A percentile compares a stretch with the other conserved stretches of the same genome.
phyloP scores from a whole-genome alignment of 2,797 vertebrate species.

The Buceros bicornis region DNA sequence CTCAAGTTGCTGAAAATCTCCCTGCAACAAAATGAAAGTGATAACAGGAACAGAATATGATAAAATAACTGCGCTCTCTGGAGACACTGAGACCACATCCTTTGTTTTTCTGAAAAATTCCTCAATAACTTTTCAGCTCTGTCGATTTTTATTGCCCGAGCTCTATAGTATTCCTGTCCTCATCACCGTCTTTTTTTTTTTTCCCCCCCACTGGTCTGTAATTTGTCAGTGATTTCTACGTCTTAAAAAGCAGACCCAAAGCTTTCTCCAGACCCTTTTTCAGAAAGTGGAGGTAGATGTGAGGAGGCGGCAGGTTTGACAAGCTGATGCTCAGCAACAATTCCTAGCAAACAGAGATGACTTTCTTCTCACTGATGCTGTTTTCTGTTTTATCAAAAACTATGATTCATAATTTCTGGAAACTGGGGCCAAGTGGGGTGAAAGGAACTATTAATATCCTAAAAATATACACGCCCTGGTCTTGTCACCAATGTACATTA shows the following conservation, averaged over 20 bases:
- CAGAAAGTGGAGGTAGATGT: slow-evolving; percentile 31
- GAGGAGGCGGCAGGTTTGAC: slow-evolving; percentile 51
- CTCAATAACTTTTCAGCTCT: slow-evolving; percentile 66
- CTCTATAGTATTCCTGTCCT: slow-evolving; percentile 12
- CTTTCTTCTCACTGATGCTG: slow-evolving; percentile 15
- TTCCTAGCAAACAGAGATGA: slow-evolving; percentile 55
- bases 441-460: slow-evolving; percentile 67
- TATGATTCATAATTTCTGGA: slow-evolving; percentile 77
- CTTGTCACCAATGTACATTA: background rate
- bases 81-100: slow-evolving; percentile 56
- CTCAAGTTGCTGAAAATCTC: slow-evolving; percentile 62
- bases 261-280: slow-evolving; percentile 48
- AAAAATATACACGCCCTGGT: slow-evolving; percentile 53
- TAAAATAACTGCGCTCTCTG: slow-evolving; percentile 40
- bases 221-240: slow-evolving; percentile 41
- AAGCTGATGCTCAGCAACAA: slow-evolving; percentile 56
- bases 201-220: background rate
- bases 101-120: slow-evolving; percentile 71
- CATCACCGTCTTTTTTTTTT: background rate
- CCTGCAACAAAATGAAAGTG: slow-evolving; percentile 61
- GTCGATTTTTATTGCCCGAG: slow-evolving; percentile 56
- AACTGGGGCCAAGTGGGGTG: slow-evolving; percentile 65
- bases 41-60: slow-evolving; percentile 54
- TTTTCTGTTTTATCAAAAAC: slow-evolving; percentile 77
- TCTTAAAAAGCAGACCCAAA: slow-evolving; percentile 52